Evolutionary conservation across 2,113 vertebrate species (phyloP), one percentile per base, ranked within the genome.

Genomic region (Hippolais icterina): DNA sequence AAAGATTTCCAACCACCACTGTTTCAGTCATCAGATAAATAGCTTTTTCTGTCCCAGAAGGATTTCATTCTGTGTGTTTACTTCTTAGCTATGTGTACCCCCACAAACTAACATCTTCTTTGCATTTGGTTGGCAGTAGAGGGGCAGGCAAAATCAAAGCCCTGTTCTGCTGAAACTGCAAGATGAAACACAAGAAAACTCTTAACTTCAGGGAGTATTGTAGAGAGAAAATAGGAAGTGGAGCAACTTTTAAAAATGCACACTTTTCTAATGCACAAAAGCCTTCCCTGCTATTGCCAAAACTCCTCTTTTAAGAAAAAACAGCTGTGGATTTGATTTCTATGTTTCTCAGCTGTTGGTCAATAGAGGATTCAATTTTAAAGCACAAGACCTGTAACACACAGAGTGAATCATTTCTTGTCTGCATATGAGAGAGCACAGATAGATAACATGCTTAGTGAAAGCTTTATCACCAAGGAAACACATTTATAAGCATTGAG

Each of bases 401-500:
- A 85, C 21, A 83, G 65, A 31, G 64, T 80, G 80, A 97, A 89
- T 94, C 59, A 86, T 81, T 71, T 90, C 61, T 95, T 75, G 71
- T 77, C 83, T 87, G 89, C 81, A 54, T 83, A 60, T 92, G 76
- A 95, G 94, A 91, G 85, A 97, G 94, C 80, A 97, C 53, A 80
- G 90, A 80, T 88, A 98, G 91, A 83, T 97, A 98, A 96, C 91
- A 53, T 95, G 92, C 89, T 96, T 97, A 98, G 97, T 96, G 97
- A 98, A 98, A 89, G 86, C 95, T 98, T 98, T 97, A 97, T 98
- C 98, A 96, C 97, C 95, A 95, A 97, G 91, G 95, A 98, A 98
- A 98, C 98, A 97, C 96, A 95, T 97, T 97, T 74, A 79, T 95
- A 97, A 96, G 96, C 91, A 96, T 78, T 93, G 82, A 93, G 75